Evolutionary conservation across 2,888 invertebrate genomes (phyloP).

Genomic region (Pristionchus fissidentatus): DNA sequence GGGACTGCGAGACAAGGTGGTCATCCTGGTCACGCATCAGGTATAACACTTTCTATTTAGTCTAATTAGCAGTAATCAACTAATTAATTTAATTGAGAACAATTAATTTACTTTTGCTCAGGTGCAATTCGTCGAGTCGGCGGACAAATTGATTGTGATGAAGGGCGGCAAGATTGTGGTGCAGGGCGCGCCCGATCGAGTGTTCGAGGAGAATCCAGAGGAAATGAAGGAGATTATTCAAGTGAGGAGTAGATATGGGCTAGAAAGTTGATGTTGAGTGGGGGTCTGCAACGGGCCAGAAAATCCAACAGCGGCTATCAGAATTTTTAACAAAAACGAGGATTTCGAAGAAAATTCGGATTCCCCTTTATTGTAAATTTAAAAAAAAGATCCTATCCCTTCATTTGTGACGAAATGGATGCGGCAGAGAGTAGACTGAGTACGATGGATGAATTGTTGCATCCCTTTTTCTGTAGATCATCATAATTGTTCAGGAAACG

Average conservation of each 20-base stretch:
- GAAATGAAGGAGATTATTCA: slow-evolving; percentile 47
- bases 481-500: slow-evolving; percentile 38
- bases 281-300: too few species aligned
- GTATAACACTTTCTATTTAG: not conserved
- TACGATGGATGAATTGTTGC: too few species aligned
- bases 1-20: slow-evolving; percentile 79
- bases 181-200: slow-evolving; percentile 42
- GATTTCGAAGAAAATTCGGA: too few species aligned
- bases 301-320: too few species aligned
- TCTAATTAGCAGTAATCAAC: not conserved
- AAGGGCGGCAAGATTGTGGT: slow-evolving; percentile 75
- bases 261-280: too few species aligned
- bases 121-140: slow-evolving; percentile 81
- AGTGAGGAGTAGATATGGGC: too few species aligned
- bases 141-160: slow-evolving; percentile 77
- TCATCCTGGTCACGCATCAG: slow-evolving; percentile 88
- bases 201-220: slow-evolving; percentile 41
- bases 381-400: too few species aligned
- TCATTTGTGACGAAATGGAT: too few species aligned
- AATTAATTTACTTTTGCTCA: not conserved
- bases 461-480: too few species aligned
- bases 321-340: too few species aligned
- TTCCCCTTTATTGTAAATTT: too few species aligned
- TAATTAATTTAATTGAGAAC: not conserved
- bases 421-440: not conserved